phyloP scores from a whole-genome alignment of 2,797 vertebrate genomes.

The Lerista edwardsae region DNA sequence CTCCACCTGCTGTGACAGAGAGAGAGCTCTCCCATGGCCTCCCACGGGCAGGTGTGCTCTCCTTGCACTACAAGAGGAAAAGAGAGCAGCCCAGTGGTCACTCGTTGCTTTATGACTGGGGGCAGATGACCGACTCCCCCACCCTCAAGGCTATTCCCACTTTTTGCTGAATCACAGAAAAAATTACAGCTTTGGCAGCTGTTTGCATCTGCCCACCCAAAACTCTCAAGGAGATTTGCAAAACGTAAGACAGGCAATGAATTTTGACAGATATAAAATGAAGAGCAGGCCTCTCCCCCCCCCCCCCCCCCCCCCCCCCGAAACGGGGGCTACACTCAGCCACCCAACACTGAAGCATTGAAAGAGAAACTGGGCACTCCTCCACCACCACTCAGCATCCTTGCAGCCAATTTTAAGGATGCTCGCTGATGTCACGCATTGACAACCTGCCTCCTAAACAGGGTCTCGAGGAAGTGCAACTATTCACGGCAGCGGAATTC shows the following conservation, averaged over 20 bases:
- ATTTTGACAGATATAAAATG: no score
- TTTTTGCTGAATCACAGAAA: not conserved
- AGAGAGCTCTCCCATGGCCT: not conserved
- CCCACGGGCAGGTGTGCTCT: not conserved
- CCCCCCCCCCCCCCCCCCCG: no score
- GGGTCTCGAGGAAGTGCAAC: no score
- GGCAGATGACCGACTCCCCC: not conserved
- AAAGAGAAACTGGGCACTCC: no score
- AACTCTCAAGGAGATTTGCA: not conserved
- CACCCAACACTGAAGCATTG: not conserved
- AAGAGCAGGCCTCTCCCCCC: not conserved
- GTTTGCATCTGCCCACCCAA: not conserved
- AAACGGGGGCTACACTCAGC: not conserved
- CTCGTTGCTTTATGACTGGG: not conserved
- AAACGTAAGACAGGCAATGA: not conserved
- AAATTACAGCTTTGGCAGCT: not conserved
- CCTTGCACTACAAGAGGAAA: not conserved
- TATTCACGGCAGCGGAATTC: no score
- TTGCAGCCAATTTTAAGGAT: no score
- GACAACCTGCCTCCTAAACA: no score
- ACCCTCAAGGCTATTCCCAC: not conserved
- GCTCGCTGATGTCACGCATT: no score
- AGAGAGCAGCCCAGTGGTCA: not conserved
- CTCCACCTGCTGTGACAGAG: no score
- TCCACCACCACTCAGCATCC: no score